These are phyloP conservation scores for Acronicta psi DNA, from an alignment of 2,888 invertebrate species.

Conservation along the genomic window DNA sequence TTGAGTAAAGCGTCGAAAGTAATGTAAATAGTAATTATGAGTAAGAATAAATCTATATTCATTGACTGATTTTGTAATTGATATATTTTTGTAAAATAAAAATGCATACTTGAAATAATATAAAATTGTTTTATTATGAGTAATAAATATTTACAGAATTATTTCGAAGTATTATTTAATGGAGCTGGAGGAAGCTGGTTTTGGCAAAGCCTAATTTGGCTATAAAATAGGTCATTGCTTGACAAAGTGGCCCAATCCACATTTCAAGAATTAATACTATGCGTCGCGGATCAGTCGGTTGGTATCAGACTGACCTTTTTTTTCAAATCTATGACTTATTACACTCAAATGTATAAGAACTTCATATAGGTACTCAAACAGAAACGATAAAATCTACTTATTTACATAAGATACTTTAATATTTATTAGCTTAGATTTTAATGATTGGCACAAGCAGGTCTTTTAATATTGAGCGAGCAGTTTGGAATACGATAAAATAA, in stretches of 20 bases:
- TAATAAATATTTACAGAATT: slow-evolving; percentile 51
- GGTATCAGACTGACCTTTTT: too few species aligned
- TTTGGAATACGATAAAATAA: slow-evolving; percentile 1
- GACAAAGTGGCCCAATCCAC: slow-evolving; percentile 3
- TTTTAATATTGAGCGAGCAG: slow-evolving; percentile 34
- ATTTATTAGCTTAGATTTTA: slow-evolving; percentile 3
- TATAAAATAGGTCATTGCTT: not conserved
- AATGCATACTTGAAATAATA: slow-evolving; percentile 33
- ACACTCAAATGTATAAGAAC: too few species aligned
- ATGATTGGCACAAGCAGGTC: slow-evolving; percentile 44
- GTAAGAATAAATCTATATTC: slow-evolving; percentile 39
- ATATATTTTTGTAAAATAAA: slow-evolving; percentile 53
- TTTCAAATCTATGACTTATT: too few species aligned
- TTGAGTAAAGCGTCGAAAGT: not conserved
- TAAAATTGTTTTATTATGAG: slow-evolving; percentile 54
- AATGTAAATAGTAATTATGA: slow-evolving; percentile 36
- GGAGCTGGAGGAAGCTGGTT: slow-evolving; percentile 18
- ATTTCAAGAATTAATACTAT: too few species aligned
- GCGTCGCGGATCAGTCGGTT: too few species aligned
- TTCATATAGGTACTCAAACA: too few species aligned
- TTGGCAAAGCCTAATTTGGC: slow-evolving; percentile 7
- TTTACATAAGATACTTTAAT: not conserved
- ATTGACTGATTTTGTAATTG: slow-evolving; percentile 57
- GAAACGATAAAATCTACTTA: too few species aligned
- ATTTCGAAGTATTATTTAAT: slow-evolving; percentile 34